Percentiles rank a stretch among this genome's conserved stretches.
These are phyloP conservation scores for Graphium colonna DNA, from an alignment of 2,888 invertebrate species.

Conservation along the genomic window DNA sequence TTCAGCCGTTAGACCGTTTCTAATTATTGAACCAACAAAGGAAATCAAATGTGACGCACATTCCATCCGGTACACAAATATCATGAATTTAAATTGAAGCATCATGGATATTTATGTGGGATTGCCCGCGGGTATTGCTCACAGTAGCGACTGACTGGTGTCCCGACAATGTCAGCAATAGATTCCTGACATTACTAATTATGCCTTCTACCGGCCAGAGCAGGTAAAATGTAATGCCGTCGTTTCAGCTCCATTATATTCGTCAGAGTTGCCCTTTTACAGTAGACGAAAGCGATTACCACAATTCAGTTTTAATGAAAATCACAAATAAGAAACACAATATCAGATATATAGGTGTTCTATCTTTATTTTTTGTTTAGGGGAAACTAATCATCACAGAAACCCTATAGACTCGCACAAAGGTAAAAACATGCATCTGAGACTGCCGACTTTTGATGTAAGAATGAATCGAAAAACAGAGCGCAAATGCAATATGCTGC, in stretches of 20 bases:
- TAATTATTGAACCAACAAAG: constrained; percentile 69
- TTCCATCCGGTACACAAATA: constrained; percentile 64
- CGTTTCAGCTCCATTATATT: constrained; percentile 39
- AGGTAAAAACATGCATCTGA: too few relatives aligned
- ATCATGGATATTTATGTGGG: constrained; percentile 75
- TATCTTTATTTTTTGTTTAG: too few relatives aligned
- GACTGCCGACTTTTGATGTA: too few relatives aligned
- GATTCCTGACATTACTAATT: constrained; percentile 73
- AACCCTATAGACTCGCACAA: too few relatives aligned
- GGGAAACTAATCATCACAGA: too few relatives aligned
- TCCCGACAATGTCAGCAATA: constrained; percentile 70
- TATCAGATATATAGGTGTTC: background rate
- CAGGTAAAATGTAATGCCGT: constrained; percentile 60
- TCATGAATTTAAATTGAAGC: constrained; percentile 79
- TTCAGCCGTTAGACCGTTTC: constrained; percentile 17
- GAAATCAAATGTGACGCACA: constrained; percentile 74
- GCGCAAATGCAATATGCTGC: too few relatives aligned
- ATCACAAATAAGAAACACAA: too few relatives aligned
- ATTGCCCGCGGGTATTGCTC: constrained; percentile 67
- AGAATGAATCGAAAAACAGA: too few relatives aligned
- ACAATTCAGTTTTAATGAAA: too few relatives aligned
- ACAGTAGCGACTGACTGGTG: constrained; percentile 62
- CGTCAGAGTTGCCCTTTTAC: constrained; percentile 26
- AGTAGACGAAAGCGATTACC: background rate
- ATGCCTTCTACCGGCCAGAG: constrained; percentile 69